A percentile compares a stretch with the other conserved stretches of the same genome.
These are phyloP conservation scores for Pseudomyrmex pallidus DNA, from an alignment of 1,140 invertebrate species.

Conservation along the genomic window DNA sequence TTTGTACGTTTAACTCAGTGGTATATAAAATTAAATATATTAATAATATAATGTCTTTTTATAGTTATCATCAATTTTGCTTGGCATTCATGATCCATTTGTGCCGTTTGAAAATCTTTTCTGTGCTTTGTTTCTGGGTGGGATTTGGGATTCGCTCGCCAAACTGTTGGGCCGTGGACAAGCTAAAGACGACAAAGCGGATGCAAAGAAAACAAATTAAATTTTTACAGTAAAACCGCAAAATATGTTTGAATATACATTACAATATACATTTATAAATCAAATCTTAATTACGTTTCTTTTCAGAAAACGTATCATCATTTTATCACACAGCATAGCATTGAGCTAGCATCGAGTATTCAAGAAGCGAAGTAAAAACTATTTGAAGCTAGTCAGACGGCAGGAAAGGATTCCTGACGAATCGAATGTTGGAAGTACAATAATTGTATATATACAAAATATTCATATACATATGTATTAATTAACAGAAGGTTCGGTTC, in stretches of 20 bases:
- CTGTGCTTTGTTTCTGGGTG: slow-evolving; percentile 98
- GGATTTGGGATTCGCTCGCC: slow-evolving; percentile 98
- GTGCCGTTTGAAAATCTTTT: slow-evolving; percentile 99
- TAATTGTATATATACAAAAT: slow-evolving; percentile 55
- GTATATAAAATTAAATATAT: not conserved
- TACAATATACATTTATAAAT: slow-evolving; percentile 4
- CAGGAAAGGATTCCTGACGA: slow-evolving; percentile 44
- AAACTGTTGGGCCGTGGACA: slow-evolving; percentile 92
- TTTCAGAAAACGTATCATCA: slow-evolving; percentile 13
- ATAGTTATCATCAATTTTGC: slow-evolving; percentile 95
- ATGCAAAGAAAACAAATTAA: slow-evolving; percentile 93
- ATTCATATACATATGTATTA: slow-evolving; percentile 53
- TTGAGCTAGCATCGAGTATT: slow-evolving; percentile 8
- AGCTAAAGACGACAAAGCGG: slow-evolving; percentile 91
- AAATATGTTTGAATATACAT: slow-evolving; percentile 17
- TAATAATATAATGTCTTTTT: slow-evolving; percentile 68
- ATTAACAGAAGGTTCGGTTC: slow-evolving; percentile 19
- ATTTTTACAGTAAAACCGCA: slow-evolving; percentile 12
- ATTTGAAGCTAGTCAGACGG: slow-evolving; percentile 57
- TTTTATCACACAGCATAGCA: slow-evolving; percentile 9
- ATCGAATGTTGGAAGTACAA: slow-evolving; percentile 68
- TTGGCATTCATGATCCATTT: slow-evolving; percentile 99
- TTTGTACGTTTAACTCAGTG: not conserved
- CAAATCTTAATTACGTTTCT: slow-evolving; percentile 11
- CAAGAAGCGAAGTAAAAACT: slow-evolving; percentile 35